These are phyloP conservation scores for Noctua fimbriata DNA, from an alignment of 2,888 invertebrate genomes.

Conservation along the genomic window DNA sequence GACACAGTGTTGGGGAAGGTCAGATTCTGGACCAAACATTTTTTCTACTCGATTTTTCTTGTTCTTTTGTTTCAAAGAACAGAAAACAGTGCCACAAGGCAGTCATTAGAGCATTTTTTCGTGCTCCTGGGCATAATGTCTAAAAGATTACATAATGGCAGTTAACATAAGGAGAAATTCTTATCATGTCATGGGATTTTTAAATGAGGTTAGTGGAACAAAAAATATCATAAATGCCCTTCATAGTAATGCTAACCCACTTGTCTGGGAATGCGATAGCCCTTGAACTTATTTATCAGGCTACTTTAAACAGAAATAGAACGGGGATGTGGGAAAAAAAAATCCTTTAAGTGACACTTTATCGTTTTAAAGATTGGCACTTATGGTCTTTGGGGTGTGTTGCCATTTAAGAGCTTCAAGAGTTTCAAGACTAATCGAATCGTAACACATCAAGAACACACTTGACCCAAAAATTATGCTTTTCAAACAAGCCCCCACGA, in stretches of 20 bases:
- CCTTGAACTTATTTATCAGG: constrained; percentile 83
- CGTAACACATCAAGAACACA: constrained; percentile 49
- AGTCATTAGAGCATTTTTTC: constrained; percentile 57
- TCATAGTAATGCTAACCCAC: constrained; percentile 83
- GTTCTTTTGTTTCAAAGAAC: constrained; percentile 16
- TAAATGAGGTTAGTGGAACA: constrained; percentile 85
- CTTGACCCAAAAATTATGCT: constrained; percentile 73
- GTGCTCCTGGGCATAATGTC: constrained; percentile 61
- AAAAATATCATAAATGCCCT: constrained; percentile 81
- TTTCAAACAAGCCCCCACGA: constrained; percentile 75
- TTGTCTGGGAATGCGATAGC: constrained; percentile 82
- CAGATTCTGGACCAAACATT: constrained; percentile 51
- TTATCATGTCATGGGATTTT: constrained; percentile 63
- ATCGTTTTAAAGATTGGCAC: constrained; percentile 59
- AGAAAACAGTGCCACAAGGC: constrained; percentile 12
- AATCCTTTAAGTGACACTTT: constrained; percentile 45
- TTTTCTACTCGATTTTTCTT: constrained; percentile 12
- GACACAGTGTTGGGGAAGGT: constrained; percentile 63
- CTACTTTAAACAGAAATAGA: constrained; percentile 71
- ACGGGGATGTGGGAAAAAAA: constrained; percentile 68
- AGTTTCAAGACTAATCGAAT: constrained; percentile 47
- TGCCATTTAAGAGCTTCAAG: constrained; percentile 18
- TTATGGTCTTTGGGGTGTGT: constrained; percentile 27
- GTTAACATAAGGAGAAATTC: constrained; percentile 53
- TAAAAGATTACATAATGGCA: constrained; percentile 67